phyloP scores from a whole-genome alignment of 1,140 invertebrate genomes.

The Brachionus calyciflorus region DNA sequence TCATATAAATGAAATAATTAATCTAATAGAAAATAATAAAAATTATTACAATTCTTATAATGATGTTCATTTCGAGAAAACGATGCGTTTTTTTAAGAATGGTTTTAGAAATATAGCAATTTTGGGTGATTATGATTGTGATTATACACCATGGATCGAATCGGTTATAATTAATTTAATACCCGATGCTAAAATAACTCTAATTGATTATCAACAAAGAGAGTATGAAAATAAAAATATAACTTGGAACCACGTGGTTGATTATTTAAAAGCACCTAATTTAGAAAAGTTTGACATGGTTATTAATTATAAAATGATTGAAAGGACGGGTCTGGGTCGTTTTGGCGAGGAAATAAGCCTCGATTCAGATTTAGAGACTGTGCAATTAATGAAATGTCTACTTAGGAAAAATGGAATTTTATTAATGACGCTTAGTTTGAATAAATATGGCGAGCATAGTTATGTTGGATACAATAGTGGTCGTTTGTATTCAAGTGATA shows the following conservation, averaged over 20 bases:
- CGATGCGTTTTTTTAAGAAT: background rate
- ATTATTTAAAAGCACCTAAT: background rate
- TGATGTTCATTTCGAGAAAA: background rate
- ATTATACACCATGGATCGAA: conserved; percentile 14
- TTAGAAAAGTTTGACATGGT: conserved; percentile 5
- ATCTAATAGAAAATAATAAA: background rate
- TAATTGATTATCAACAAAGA: conserved; percentile 4
- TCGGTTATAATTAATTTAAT: background rate
- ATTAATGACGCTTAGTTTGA: background rate
- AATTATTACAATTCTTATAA: conserved; percentile 12
- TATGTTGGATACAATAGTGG: background rate
- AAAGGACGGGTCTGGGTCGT: background rate
- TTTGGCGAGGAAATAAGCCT: conserved; percentile 13
- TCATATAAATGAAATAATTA: background rate
- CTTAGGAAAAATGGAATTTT: background rate
- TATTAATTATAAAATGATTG: background rate
- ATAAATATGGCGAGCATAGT: background rate
- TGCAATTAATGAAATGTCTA: background rate
- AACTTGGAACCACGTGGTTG: background rate
- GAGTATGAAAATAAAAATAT: background rate
- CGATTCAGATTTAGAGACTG: background rate
- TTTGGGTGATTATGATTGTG: background rate
- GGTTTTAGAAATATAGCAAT: background rate
- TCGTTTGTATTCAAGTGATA: background rate
- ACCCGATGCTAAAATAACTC: background rate